Base-by-base conservation (phyloP, 2,888 invertebrate genomes). In the Endotricha flammealis region DNA sequence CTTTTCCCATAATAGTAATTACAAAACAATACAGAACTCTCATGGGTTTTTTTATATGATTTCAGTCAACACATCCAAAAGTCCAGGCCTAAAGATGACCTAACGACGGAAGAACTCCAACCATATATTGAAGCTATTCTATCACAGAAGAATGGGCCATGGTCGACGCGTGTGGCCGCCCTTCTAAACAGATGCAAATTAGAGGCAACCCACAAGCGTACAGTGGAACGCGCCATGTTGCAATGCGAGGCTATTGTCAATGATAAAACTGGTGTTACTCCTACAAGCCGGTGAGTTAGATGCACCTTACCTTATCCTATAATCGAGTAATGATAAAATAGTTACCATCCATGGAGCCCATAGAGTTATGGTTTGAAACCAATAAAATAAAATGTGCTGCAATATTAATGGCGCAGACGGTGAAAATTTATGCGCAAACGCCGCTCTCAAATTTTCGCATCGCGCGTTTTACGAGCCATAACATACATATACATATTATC, bases 211-310 rank as follows among this genome's bases (percentile, higher is more conserved):
- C 92, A 93, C 55, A 91, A 92, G 37, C 89, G 98, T 36, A 93
- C 95, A 0, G 91, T 97, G 8, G 97, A 98, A 65, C 88, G 98
- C 23, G 92, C 97, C 12, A 90, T 98, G 89, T 88, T 91, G 63
- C 98, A 98, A 75, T 90, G 94, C 46, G 95, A 97, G 77, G 91
- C 93, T 57, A 86, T 95, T 20, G 89, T 95, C 3, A 91, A 91
- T 45, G 88, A 82, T 29, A 79, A 76, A 44, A 64, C 64, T 3
- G 57, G 48, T 0, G 68, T 74, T 1, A 50, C 64, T 3, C 24
- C 60, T 6, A 73, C 67, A 12, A 69, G 62, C 24, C 73, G 85
- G 85, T 82, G 25, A 48, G 39, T 13, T 28, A 8, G n/a, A 2
- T 20, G n/a, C n/a, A n/a, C n/a, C n/a, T n/a, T n/a, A n/a, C n/a